Conservation (phyloP, 2,113 vertebrate species). For the Ariopsis seemanni region DNA sequence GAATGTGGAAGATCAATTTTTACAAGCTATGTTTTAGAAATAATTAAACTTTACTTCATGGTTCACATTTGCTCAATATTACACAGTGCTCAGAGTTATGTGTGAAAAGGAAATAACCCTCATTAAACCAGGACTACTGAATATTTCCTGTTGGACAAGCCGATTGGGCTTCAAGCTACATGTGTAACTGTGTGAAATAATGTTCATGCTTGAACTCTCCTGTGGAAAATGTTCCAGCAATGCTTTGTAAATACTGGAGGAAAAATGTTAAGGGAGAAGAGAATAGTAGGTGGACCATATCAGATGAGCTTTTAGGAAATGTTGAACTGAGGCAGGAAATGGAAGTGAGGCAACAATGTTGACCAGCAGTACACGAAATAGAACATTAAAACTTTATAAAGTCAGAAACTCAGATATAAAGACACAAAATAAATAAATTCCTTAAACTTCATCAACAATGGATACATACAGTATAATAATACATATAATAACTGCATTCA, state of each 20-base stretch:
- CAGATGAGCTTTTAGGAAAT: conserved; percentile 1
- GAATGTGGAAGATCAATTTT: conserved; percentile 62
- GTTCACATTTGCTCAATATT: background rate
- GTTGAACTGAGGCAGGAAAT: conserved; percentile 19
- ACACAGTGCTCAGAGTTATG: conserved; percentile 59
- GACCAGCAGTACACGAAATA: background rate
- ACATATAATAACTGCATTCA: background rate
- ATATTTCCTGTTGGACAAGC: conserved; percentile 62
- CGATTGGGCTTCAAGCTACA: conserved; percentile 55
- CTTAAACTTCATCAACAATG: background rate
- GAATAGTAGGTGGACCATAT: background rate
- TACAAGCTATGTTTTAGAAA: conserved; percentile 59
- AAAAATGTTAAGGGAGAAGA: background rate
- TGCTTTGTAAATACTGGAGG: background rate
- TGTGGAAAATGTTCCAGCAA: conserved; percentile 7
- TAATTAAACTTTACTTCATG: conserved; percentile 35
- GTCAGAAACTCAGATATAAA: background rate
- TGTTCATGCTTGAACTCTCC: background rate
- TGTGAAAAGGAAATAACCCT: conserved; percentile 60
- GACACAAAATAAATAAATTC: background rate
- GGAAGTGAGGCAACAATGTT: conserved; percentile 8
- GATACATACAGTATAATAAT: background rate
- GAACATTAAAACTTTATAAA: background rate
- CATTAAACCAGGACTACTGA: conserved; percentile 52
- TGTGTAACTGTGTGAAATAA: conserved; percentile 43